A percentile compares a stretch with the other conserved stretches of the same genome.
Conservation (phyloP, 2,888 invertebrate species). For the Idaea aversata region DNA sequence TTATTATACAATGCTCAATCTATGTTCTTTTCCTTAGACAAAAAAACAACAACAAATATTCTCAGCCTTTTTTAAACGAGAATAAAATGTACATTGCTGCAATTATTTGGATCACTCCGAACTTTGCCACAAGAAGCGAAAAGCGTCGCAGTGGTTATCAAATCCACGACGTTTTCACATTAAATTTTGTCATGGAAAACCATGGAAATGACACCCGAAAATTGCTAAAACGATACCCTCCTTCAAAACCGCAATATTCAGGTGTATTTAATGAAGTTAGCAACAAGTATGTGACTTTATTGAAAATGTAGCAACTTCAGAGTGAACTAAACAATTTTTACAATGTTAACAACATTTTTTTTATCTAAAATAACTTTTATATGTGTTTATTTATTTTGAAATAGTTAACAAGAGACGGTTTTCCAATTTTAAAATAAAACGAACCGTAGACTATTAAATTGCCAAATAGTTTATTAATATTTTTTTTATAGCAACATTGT, state of each 20-base stretch:
- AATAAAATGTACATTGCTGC: background rate
- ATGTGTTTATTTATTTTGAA: background rate
- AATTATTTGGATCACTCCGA: background rate
- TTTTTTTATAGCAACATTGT: slow-evolving; percentile 7
- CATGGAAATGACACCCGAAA: no score
- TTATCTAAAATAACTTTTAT: background rate
- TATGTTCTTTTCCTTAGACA: slow-evolving; percentile 36
- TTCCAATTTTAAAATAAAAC: background rate
- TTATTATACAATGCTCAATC: slow-evolving; percentile 62
- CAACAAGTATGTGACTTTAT: background rate
- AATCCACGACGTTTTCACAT: no score
- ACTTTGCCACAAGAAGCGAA: background rate
- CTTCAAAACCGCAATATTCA: background rate
- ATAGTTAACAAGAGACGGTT: background rate
- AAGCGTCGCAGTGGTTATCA: no score
- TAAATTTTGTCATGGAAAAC: no score
- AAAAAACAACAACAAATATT: background rate
- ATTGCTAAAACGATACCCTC: background rate
- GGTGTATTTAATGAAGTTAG: background rate
- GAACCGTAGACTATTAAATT: background rate
- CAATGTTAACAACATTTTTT: background rate
- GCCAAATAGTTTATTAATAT: background rate
- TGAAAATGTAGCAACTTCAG: background rate
- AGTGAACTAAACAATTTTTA: background rate
- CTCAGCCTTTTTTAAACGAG: background rate